Conservation (phyloP, 2,113 vertebrate genomes). For the Hemibates koningsi region DNA sequence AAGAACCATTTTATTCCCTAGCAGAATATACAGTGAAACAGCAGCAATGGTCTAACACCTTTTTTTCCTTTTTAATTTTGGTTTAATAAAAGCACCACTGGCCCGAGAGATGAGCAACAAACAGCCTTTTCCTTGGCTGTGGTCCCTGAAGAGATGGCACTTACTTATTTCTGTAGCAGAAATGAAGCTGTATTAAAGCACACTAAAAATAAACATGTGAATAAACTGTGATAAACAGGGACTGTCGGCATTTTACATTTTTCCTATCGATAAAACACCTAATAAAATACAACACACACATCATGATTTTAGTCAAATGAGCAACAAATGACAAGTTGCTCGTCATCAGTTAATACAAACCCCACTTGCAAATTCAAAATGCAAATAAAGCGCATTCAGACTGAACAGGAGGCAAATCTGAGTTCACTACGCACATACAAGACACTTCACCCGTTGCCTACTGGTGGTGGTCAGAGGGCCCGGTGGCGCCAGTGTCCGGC, state of each 20-base stretch:
- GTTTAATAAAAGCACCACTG: background rate
- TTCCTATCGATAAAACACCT: background rate
- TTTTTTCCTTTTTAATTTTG: slow-evolving; percentile 1
- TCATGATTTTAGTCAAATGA: background rate
- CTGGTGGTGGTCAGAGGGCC: too few relatives aligned
- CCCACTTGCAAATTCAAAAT: background rate
- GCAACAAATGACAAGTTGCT: background rate
- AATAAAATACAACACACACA: background rate
- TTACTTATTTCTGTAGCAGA: background rate
- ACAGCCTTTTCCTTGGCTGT: background rate
- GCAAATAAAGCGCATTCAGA: background rate
- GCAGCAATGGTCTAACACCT: background rate
- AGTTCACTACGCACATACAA: background rate
- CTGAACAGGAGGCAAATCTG: background rate
- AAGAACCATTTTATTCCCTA: background rate
- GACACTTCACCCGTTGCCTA: too few relatives aligned
- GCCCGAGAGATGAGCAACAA: background rate
- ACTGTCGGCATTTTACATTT: background rate
- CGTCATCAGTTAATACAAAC: background rate
- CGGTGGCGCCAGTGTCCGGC: too few relatives aligned
- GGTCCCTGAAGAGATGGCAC: slow-evolving; percentile 1
- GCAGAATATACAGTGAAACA: background rate
- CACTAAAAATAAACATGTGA: background rate
- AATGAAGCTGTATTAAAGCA: slow-evolving; percentile 13
- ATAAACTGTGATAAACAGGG: background rate